These are phyloP conservation scores for Ophioninae sp. DNA, from an alignment of 2,888 invertebrate species.

Conservation along the genomic window DNA sequence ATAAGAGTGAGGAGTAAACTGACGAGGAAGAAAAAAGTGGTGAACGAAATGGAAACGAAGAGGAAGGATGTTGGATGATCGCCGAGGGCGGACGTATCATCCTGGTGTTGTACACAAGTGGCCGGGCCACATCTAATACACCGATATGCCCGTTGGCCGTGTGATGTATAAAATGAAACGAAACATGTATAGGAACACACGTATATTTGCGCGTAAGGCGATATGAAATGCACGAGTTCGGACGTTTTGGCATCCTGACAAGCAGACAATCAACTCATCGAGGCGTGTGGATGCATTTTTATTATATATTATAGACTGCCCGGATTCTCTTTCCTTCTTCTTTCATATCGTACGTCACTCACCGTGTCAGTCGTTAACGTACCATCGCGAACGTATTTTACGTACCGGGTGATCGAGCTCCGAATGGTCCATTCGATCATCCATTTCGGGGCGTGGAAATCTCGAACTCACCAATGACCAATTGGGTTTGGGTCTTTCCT, in stretches of 20 bases:
- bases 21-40: constrained; percentile 47
- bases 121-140: constrained; percentile 43
- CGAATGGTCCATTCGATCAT: constrained; percentile 24
- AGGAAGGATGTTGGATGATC: constrained; percentile 59
- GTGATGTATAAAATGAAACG: constrained; percentile 25
- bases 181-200: constrained; percentile 50
- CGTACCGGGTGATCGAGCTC: constrained; percentile 77
- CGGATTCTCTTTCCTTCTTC: constrained; percentile 76
- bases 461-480: no score
- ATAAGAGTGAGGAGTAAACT: constrained; percentile 41
- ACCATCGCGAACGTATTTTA: constrained; percentile 80
- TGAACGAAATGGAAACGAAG: constrained; percentile 25
- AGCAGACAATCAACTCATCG: constrained; percentile 82
- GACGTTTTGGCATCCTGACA: constrained; percentile 81
- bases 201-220: constrained; percentile 78
- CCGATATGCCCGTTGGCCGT: constrained; percentile 20
- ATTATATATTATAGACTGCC: constrained; percentile 81
- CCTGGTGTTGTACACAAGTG: constrained; percentile 57
- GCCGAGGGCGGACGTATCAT: constrained; percentile 64
- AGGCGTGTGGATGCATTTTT: constrained; percentile 81
- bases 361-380: constrained; percentile 79
- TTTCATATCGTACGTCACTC: constrained; percentile 69
- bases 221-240: constrained; percentile 80
- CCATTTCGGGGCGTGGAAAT: neutral
- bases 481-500: no score